phyloP scores from a whole-genome alignment of 2,888 invertebrate species.

The Trichacis sp. region DNA sequence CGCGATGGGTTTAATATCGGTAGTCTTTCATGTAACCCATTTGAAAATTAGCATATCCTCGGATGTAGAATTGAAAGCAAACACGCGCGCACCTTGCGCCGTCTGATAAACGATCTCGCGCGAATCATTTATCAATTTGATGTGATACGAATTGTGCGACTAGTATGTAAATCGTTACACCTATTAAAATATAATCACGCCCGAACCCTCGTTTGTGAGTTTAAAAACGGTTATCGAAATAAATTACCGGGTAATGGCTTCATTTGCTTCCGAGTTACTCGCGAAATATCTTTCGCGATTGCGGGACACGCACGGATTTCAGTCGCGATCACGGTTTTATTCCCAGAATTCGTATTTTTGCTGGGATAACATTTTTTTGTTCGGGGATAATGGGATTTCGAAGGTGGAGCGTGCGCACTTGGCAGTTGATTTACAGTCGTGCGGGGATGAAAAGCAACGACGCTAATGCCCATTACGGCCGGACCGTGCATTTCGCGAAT shows the following conservation, averaged over 20 bases:
- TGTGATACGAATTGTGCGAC: slow-evolving; percentile 13
- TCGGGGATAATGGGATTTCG: no score
- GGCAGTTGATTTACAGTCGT: slow-evolving; percentile 42
- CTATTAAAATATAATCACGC: slow-evolving; percentile 11
- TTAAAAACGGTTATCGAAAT: slow-evolving; percentile 1
- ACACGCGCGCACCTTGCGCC: slow-evolving; percentile 17
- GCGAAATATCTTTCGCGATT: neutral
- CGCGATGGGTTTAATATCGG: slow-evolving; percentile 7
- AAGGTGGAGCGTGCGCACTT: slow-evolving; percentile 7
- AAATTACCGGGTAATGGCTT: neutral
- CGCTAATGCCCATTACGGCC: slow-evolving; percentile 46
- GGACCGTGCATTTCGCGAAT: slow-evolving; percentile 33
- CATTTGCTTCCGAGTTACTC: neutral
- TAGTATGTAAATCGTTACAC: slow-evolving; percentile 13
- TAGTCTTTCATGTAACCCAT: slow-evolving; percentile 19
- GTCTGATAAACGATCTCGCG: slow-evolving; percentile 16
- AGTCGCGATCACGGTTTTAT: no score
- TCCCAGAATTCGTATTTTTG: no score
- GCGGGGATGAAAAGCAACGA: slow-evolving; percentile 34
- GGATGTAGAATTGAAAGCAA: slow-evolving; percentile 20
- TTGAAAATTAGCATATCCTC: slow-evolving; percentile 17
- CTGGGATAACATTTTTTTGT: no score
- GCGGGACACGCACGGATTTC: neutral
- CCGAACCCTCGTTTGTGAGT: neutral
- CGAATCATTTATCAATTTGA: slow-evolving; percentile 16